Evolutionary conservation across 2,888 invertebrate species (phyloP).

Genomic region (Ditylenchus weischeri): DNA sequence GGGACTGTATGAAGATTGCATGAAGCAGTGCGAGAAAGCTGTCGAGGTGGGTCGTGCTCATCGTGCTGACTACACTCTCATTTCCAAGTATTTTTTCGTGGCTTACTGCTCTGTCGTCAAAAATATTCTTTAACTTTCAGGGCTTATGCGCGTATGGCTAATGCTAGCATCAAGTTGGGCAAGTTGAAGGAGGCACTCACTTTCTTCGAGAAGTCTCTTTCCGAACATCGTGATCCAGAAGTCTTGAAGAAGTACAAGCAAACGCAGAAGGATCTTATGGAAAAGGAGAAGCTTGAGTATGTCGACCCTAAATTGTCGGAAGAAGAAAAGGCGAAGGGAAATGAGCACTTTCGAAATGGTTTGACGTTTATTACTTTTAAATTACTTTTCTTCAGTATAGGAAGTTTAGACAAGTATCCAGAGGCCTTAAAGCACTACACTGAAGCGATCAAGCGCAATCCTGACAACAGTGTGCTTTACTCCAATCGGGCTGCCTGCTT

Average conservation of each 20-base stretch:
- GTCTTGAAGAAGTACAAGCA: constrained; percentile 55
- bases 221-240: constrained; percentile 85
- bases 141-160: constrained; percentile 87
- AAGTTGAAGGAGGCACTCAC: constrained; percentile 80
- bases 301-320: constrained; percentile 87
- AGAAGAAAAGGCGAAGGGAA: constrained; percentile 89
- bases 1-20: constrained; percentile 84
- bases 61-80: constrained; percentile 90
- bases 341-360: constrained; percentile 76
- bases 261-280: constrained; percentile 66
- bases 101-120: background rate
- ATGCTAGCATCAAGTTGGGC: constrained; percentile 76
- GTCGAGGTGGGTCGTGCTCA: constrained; percentile 93
- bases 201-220: constrained; percentile 91
- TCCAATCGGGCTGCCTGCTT: constrained; percentile 97
- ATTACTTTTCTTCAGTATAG: background rate
- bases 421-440: constrained; percentile 72
- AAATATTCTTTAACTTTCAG: constrained; percentile 57
- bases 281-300: constrained; percentile 82
- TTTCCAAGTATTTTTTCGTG: constrained; percentile 72
- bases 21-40: constrained; percentile 85
- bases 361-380: background rate
- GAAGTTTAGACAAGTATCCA: constrained; percentile 78
- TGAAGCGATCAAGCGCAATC: constrained; percentile 60
- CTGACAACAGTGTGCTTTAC: constrained; percentile 91